Evolutionary conservation across 2,113 vertebrate species (phyloP), one percentile per base, ranked within the genome.

Genomic region (Hucho hucho): DNA sequence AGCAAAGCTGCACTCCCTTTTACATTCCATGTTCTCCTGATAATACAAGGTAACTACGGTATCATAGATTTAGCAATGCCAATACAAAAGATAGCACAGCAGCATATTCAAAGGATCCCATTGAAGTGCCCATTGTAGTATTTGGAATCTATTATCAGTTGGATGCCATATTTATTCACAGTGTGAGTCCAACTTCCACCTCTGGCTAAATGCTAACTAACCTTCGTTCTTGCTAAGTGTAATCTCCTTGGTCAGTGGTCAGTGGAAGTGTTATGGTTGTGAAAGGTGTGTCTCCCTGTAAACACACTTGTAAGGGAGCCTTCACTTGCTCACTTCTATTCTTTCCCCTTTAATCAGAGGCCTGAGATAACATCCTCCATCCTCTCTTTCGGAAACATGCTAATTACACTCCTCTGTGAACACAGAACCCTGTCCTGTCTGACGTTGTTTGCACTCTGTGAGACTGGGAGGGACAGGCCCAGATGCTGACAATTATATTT

Each of bases 331-430:
- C 87, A 16, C 92, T 93, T 93, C 90, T 92, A 82, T 88, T 89
- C 91, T 94, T 81, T 94, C 89, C 93, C 93, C 94, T 96, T 93
- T 96, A 95, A 97, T 97, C 94, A 96, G 93, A 96, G 94, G 93
- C 49, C 93, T 93, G 94, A 95, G 95, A 96, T 95, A 93, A 95
- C 92, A 95, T 94, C 94, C 94, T 96, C 95, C 91, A 95, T 94
- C 94, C 94, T 96, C 95, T 92, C 90, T 93, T 94, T 96, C 93
- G 90, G 94, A 94, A 95, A 94, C 94, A 93, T 82, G 90, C 94
- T 98, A 96, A 97, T 96, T 97, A 96, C 89, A 95, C 91, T 93
- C 93, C 94, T 95, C 92, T 92, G 88, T 92, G 87, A 86, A 92
- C 86, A 81, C 49, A 53, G 12, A 16, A 18, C 49, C 12, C 49